These are phyloP conservation scores for Gobionotothen gibberifrons DNA, from an alignment of 2,797 vertebrate genomes.

Conservation along the genomic window DNA sequence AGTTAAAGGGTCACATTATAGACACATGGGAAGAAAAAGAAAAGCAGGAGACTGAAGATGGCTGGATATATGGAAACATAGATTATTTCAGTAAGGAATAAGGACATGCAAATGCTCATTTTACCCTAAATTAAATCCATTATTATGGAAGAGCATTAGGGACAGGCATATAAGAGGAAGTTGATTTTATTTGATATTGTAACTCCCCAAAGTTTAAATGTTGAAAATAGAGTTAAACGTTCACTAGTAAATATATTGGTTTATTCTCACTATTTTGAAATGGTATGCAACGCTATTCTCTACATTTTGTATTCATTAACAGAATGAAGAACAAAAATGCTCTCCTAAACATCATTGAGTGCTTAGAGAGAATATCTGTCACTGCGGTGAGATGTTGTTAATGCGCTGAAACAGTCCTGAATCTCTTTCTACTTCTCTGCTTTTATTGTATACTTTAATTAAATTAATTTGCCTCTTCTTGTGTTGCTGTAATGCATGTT, in stretches of 20 bases:
- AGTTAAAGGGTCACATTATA: conserved; percentile 13
- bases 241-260: too few species aligned
- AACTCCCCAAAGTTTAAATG: too few species aligned
- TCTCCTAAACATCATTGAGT: neutral
- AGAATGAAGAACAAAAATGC: too few species aligned
- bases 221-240: too few species aligned
- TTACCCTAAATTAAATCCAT: neutral
- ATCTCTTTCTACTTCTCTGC: neutral
- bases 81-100: conserved; percentile 1
- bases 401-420: neutral
- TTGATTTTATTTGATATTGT: too few species aligned
- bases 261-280: too few species aligned
- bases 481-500: neutral
- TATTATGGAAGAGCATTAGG: neutral
- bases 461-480: neutral
- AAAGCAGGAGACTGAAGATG: neutral
- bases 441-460: neutral
- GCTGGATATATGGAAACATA: neutral
- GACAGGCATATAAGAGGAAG: too few species aligned
- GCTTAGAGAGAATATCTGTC: neutral
- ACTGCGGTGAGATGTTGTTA: neutral
- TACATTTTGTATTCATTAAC: too few species aligned
- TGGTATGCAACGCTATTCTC: too few species aligned
- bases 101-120: neutral
- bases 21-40: conserved; percentile 20